These are phyloP conservation scores for Metallyticus violacea DNA, from an alignment of 2,888 invertebrate species.

Conservation along the genomic window DNA sequence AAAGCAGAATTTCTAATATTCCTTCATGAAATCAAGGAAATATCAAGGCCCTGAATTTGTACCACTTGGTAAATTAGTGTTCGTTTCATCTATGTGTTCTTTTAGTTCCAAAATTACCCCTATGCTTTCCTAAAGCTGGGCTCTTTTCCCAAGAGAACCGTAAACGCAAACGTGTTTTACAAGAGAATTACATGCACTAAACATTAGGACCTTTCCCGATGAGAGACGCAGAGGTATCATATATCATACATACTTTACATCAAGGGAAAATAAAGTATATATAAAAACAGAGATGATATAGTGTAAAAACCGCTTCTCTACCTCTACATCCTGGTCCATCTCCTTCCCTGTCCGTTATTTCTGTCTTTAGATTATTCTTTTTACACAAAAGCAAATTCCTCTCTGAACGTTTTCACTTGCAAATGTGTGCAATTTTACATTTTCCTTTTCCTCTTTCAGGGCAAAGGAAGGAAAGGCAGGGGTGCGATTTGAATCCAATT, in stretches of 20 bases:
- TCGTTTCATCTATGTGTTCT: neutral
- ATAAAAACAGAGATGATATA: neutral
- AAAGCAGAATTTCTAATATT: neutral
- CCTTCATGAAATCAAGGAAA: neutral
- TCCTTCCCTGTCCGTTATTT: too few species aligned
- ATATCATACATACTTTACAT: neutral
- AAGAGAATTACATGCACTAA: neutral
- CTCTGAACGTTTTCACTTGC: neutral
- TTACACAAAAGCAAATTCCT: neutral
- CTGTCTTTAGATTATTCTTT: neutral
- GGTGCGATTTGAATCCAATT: constrained; percentile 11
- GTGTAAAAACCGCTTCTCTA: neutral
- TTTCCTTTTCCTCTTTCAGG: neutral
- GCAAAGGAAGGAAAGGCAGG: too few species aligned
- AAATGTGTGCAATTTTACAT: neutral
- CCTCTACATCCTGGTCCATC: neutral
- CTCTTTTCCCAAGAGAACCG: neutral
- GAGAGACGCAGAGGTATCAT: neutral
- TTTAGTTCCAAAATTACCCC: neutral
- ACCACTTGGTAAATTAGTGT: too few species aligned
- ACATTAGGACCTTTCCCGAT: neutral
- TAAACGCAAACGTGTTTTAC: neutral
- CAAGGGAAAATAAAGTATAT: too few species aligned
- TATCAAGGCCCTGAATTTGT: neutral
- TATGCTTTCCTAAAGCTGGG: too few species aligned